Percentiles rank a stretch among this genome's conserved stretches.
These are phyloP conservation scores for Hippoglossus hippoglossus DNA, from an alignment of 2,797 vertebrate genomes.

Conservation along the genomic window DNA sequence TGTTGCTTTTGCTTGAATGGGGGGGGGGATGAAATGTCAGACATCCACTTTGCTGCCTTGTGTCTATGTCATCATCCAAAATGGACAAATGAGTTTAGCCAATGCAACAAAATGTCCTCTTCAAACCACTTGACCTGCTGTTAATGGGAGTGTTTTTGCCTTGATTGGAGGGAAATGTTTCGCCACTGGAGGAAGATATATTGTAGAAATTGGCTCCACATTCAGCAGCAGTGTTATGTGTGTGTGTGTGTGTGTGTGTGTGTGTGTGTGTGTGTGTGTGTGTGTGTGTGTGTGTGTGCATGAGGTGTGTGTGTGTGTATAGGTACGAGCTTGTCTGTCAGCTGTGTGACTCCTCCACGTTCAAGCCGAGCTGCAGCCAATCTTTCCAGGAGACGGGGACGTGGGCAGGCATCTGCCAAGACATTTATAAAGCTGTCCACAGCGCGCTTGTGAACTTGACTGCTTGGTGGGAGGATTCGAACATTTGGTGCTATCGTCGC, in stretches of 20 bases:
- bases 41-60: conserved; percentile 38
- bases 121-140: conserved; percentile 54
- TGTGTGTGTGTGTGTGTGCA: conserved; percentile 17
- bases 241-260: conserved; percentile 13
- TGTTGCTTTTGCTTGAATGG: conserved; percentile 46
- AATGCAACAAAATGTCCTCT: conserved; percentile 68
- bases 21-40: conserved; percentile 6
- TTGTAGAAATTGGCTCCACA: conserved; percentile 35
- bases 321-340: conserved; percentile 55
- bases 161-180: conserved; percentile 38
- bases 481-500: conserved; percentile 51
- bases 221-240: conserved; percentile 21
- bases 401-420: conserved; percentile 70
- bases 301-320: conserved; percentile 18
- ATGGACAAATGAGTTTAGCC: conserved; percentile 47
- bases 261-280: conserved; percentile 22
- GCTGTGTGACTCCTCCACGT: conserved; percentile 59
- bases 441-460: conserved; percentile 65
- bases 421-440: conserved; percentile 63
- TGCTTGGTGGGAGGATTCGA: conserved; percentile 57
- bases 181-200: conserved; percentile 6
- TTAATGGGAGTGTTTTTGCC: conserved; percentile 61
- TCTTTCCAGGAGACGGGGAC: conserved; percentile 64
- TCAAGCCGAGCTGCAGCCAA: conserved; percentile 51
- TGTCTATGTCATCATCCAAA: conserved; percentile 25